Evolutionary conservation across 2,797 vertebrate species (phyloP), one percentile per base, ranked within the genome.

Genomic region (Selene dorsalis): DNA sequence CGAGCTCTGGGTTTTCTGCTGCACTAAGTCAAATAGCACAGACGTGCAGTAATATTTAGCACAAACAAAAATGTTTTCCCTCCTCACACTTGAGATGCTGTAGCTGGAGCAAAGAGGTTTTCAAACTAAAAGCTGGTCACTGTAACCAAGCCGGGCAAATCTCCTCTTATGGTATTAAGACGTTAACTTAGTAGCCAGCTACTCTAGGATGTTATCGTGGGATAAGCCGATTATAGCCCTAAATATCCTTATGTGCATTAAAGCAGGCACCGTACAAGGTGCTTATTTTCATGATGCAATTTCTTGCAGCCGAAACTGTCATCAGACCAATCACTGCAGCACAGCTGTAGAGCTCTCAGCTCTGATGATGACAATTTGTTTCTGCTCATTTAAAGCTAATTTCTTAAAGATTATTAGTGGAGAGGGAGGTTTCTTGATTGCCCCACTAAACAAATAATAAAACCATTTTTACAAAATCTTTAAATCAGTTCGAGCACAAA

Each of bases 161-260:
- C 86, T 89, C 87, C 69, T 88, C 85, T 90, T 89, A 91, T 78
- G 82, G 89, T 74, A 90, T 91, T 91, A 92, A 86, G 87, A 90
- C 69, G 62, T 74, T 83, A 88, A 89, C 82, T 82, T 85, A 77
- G 84, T 74, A 87, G 83, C 83, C 86, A 75, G 88, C 82, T 79
- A 73, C 84, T 89, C 75, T 38, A 50, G 82, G 85, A 89, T 77
- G 85, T 85, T 91, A 91, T 91, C 69, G 79, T 69, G 56, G 63
- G 75, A 84, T 93, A 89, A 88, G 83, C 62, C 87, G 91, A 93
- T 91, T 90, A 94, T 24, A 67, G 66, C 52, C 62, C 39, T 69
- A 80, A 91, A 92, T 86, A 91, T 89, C 83, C 79, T 84, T 61
- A 73, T 81, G 86, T 85, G 77, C 71, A 60, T 74, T 83, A 68